Conservation (phyloP, 2,888 invertebrate species). For the Heteropelma amictum region DNA sequence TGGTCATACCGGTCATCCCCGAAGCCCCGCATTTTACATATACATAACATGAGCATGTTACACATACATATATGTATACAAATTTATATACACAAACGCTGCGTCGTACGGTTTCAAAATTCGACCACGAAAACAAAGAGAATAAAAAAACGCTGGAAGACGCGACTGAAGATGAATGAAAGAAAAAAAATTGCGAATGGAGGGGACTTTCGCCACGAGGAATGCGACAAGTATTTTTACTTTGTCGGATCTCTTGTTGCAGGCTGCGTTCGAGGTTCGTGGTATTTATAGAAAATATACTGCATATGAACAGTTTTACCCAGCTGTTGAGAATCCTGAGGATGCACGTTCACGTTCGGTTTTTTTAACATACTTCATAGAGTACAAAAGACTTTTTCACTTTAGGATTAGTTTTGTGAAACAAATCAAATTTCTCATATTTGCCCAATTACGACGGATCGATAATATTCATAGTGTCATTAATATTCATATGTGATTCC, state of each 20-base stretch:
- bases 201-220: slow-evolving; percentile 1
- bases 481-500: too few relatives aligned
- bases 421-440: background rate
- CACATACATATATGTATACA: background rate
- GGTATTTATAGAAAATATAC: slow-evolving; percentile 67
- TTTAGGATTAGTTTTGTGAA: too few relatives aligned
- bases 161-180: background rate
- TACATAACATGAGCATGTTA: background rate
- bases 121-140: background rate
- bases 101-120: slow-evolving; percentile 12
- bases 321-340: slow-evolving; percentile 53
- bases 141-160: background rate
- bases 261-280: slow-evolving; percentile 39
- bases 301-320: slow-evolving; percentile 40
- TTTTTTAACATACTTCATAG: too few relatives aligned
- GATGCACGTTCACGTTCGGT: too few relatives aligned
- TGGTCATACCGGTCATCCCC: background rate
- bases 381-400: background rate
- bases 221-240: slow-evolving; percentile 50
- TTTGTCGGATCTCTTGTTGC: slow-evolving; percentile 32
- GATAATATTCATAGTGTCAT: too few relatives aligned
- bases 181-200: slow-evolving; percentile 4
- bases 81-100: background rate
- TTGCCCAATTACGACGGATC: slow-evolving; percentile 3
- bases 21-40: slow-evolving; percentile 8